Percentiles rank a stretch among this genome's conserved stretches.
These are phyloP conservation scores for Saturnia pavonia DNA, from an alignment of 2,888 invertebrate genomes.

Conservation along the genomic window DNA sequence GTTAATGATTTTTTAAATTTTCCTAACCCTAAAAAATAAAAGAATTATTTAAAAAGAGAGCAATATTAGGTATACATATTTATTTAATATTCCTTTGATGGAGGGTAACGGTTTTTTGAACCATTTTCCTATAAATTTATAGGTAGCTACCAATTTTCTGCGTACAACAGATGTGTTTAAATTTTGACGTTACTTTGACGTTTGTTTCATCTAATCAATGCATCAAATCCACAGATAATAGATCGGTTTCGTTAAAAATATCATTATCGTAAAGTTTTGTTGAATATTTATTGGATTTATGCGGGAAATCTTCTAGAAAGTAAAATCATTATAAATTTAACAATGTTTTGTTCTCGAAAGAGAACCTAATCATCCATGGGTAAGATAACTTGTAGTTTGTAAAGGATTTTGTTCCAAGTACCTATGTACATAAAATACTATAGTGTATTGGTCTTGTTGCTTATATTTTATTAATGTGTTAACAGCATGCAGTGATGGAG, in stretches of 20 bases:
- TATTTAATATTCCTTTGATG: no score
- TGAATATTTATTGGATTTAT: not conserved
- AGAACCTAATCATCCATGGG: slow-evolving; percentile 78
- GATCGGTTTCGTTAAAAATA: not conserved
- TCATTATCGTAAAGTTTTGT: not conserved
- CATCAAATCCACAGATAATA: slow-evolving; percentile 31
- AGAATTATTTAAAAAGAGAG: no score
- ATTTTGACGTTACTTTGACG: slow-evolving; percentile 52
- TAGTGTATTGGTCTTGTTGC: slow-evolving; percentile 53
- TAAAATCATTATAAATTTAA: slow-evolving; percentile 26
- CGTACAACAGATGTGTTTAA: slow-evolving; percentile 18
- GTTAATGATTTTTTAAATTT: no score
- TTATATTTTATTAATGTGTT: slow-evolving; percentile 53
- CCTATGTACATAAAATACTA: slow-evolving; percentile 33
- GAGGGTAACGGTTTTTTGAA: not conserved
- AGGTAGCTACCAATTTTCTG: no score
- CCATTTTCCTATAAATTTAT: not conserved
- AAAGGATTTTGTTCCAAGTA: slow-evolving; percentile 29
- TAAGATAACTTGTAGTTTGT: slow-evolving; percentile 46
- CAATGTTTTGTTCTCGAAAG: slow-evolving; percentile 77
- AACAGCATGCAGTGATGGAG: slow-evolving; percentile 78
- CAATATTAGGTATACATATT: no score
- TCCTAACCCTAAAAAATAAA: no score
- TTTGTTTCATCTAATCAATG: slow-evolving; percentile 42
- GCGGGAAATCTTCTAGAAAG: not conserved